phyloP scores from a whole-genome alignment of 2,888 invertebrate genomes.

The Drosophila barbarae region DNA sequence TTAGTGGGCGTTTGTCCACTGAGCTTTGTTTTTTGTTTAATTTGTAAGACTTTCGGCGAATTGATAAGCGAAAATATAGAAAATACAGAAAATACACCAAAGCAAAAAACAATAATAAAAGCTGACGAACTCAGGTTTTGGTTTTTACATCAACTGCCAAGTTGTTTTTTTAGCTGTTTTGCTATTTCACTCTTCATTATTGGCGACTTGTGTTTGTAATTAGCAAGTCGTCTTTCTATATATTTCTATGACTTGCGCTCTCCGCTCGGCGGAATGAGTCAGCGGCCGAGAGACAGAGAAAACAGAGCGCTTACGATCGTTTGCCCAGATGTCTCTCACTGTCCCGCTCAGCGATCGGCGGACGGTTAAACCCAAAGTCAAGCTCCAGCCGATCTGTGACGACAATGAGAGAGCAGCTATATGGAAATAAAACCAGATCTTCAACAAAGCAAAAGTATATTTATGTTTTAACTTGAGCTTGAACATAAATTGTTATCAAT shows the following conservation, averaged over 20 bases:
- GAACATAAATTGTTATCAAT: not conserved
- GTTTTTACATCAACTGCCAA: slow-evolving; percentile 41
- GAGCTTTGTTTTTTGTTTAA: slow-evolving; percentile 10
- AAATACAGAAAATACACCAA: slow-evolving; percentile 3
- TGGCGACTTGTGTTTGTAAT: slow-evolving; percentile 41
- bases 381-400: slow-evolving; percentile 23
- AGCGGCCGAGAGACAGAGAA: slow-evolving; percentile 13
- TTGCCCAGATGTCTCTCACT: slow-evolving; percentile 5
- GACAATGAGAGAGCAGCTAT: slow-evolving; percentile 7
- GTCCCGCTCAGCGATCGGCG: slow-evolving; percentile 11
- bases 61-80: slow-evolving; percentile 25
- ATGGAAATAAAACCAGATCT: slow-evolving; percentile 1
- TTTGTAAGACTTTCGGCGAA: slow-evolving; percentile 16
- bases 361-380: slow-evolving; percentile 30
- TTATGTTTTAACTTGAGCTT: not conserved
- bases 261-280: slow-evolving; percentile 28
- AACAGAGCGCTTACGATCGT: slow-evolving; percentile 12
- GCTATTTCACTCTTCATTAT: slow-evolving; percentile 30
- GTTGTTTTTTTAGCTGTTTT: slow-evolving; percentile 36
- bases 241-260: slow-evolving; percentile 33
- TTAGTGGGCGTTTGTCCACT: slow-evolving; percentile 34
- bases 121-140: slow-evolving; percentile 16
- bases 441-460: not conserved
- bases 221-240: slow-evolving; percentile 35
- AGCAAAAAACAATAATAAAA: slow-evolving; percentile 15